phyloP scores from a whole-genome alignment of 2,888 invertebrate species.

The Molorchus minor region DNA sequence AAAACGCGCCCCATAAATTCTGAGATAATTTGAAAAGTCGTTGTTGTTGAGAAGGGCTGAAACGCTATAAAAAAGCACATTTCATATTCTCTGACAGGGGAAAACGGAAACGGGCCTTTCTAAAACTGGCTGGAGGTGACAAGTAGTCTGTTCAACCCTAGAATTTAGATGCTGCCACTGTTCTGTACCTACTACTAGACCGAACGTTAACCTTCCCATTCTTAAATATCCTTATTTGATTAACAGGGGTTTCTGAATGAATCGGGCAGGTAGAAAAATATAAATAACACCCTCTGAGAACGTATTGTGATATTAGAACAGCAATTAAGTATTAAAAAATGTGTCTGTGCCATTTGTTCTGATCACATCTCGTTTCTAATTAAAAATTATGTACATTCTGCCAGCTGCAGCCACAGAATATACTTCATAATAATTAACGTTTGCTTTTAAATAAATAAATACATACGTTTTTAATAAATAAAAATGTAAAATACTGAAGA shows the following conservation, averaged over 20 bases:
- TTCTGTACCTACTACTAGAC: constrained; percentile 2
- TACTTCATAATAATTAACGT: no score
- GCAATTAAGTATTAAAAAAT: no score
- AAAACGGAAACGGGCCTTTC: constrained; percentile 43
- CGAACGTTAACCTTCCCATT: constrained; percentile 1
- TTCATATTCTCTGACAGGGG: constrained; percentile 43
- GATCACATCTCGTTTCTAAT: no score
- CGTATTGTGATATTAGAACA: no score
- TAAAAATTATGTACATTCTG: no score
- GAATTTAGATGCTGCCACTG: background rate
- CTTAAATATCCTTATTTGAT: constrained; percentile 17
- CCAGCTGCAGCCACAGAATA: no score
- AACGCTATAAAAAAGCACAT: constrained; percentile 43
- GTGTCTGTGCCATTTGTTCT: no score
- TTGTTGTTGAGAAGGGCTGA: constrained; percentile 37
- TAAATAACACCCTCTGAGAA: background rate
- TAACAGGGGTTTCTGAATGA: constrained; percentile 16
- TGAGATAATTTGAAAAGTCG: constrained; percentile 35
- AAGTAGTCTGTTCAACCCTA: constrained; percentile 22
- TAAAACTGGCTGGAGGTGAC: constrained; percentile 33
- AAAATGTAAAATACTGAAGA: no score
- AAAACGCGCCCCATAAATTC: constrained; percentile 40
- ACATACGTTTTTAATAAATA: no score
- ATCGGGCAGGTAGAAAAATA: constrained; percentile 23
- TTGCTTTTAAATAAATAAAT: no score